A percentile compares a stretch with the other conserved stretches of the same genome.
These are phyloP conservation scores for Mastigias papua DNA, from an alignment of 30 jellyfish, hydroid and myxozoan genomes.

Conservation along the genomic window DNA sequence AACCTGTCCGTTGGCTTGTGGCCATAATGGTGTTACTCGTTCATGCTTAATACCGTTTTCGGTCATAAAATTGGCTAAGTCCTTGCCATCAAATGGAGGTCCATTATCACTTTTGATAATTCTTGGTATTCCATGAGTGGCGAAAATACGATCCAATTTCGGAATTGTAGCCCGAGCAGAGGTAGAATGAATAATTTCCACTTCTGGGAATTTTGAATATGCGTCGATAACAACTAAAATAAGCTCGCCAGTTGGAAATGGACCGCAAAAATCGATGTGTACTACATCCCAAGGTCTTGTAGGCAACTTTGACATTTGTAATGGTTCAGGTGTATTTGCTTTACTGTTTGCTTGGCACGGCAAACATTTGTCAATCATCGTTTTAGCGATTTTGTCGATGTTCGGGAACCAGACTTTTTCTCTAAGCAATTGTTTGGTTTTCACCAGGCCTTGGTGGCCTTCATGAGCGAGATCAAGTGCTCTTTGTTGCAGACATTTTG, in stretches of 20 bases:
- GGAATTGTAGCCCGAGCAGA: constrained; percentile 12
- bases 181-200: constrained; percentile 34
- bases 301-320: constrained; percentile 17
- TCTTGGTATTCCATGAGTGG: constrained; percentile 37
- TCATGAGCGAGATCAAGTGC: constrained; percentile 40
- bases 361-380: background rate
- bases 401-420: constrained; percentile 34
- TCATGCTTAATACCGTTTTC: constrained; percentile 29
- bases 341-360: constrained; percentile 30
- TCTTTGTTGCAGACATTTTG: background rate
- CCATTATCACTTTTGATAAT: constrained; percentile 16
- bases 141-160: constrained; percentile 24
- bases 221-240: constrained; percentile 22
- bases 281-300: constrained; percentile 20
- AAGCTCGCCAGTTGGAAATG: constrained; percentile 32
- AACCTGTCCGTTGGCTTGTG: constrained; percentile 31
- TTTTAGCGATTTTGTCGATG: constrained; percentile 24
- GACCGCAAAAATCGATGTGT: constrained; percentile 22
- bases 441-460: constrained; percentile 20
- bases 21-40: constrained; percentile 30
- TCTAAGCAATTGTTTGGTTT: constrained; percentile 10
- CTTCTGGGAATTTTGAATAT: constrained; percentile 46
- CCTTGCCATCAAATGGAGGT: constrained; percentile 25
- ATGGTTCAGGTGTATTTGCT: constrained; percentile 41
- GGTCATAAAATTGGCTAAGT: background rate